Evolutionary conservation across 2,797 vertebrate genomes (phyloP).

Genomic region (Halcyon leucocephala): DNA sequence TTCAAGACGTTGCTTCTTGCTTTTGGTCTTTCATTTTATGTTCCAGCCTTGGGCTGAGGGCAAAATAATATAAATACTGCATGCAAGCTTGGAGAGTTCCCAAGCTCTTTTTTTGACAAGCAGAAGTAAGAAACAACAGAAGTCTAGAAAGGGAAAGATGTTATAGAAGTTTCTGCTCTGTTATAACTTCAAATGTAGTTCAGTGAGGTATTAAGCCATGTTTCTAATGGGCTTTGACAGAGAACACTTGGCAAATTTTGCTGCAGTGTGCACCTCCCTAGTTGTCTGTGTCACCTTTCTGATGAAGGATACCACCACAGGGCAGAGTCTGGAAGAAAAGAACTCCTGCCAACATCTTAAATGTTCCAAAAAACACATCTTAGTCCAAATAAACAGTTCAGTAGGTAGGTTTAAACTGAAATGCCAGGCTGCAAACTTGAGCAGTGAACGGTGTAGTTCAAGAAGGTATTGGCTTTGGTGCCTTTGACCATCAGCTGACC

Average conservation of each 20-base stretch:
- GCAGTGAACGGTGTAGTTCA: not conserved
- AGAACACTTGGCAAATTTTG: not conserved
- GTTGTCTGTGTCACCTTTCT: not conserved
- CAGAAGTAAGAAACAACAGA: not conserved
- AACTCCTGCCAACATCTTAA: not conserved
- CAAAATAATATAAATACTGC: not conserved
- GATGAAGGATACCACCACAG: not conserved
- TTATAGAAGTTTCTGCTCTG: not conserved
- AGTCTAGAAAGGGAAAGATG: not conserved
- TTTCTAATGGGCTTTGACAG: not conserved
- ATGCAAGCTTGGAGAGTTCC: not conserved
- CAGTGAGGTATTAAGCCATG: not conserved
- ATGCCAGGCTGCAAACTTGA: not conserved
- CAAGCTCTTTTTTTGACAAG: not conserved
- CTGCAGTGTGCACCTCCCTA: not conserved
- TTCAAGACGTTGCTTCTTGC: not conserved
- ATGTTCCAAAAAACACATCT: not conserved
- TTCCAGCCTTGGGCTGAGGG: not conserved
- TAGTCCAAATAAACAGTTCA: not conserved
- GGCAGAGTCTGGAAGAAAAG: not conserved
- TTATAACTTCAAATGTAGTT: not conserved
- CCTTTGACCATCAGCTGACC: not conserved
- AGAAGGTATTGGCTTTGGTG: not conserved
- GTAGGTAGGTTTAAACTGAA: not conserved
- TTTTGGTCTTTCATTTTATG: not conserved